A percentile compares a stretch with the other conserved stretches of the same genome.
phyloP scores from a whole-genome alignment of 2,888 invertebrate genomes.

The Agrotis clavis region DNA sequence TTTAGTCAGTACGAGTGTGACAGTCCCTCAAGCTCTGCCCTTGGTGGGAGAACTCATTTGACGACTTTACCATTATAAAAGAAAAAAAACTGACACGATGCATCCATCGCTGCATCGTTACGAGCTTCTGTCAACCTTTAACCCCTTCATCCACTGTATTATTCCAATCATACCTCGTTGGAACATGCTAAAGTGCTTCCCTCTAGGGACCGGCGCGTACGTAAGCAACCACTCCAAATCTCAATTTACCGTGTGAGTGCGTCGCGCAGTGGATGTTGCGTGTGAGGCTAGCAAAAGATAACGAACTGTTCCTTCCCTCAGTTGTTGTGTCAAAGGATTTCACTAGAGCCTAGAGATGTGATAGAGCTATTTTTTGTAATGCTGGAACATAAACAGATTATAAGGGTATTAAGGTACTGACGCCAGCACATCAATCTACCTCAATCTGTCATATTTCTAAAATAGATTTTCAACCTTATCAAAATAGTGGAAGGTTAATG shows the following conservation, averaged over 20 bases:
- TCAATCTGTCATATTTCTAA: too few species aligned
- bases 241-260: slow-evolving; percentile 34
- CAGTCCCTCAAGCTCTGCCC: too few species aligned
- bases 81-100: too few species aligned
- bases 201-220: background rate
- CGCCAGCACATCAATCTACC: too few species aligned
- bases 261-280: background rate
- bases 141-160: background rate
- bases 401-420: background rate
- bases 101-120: too few species aligned
- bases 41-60: too few species aligned
- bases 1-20: too few species aligned
- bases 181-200: background rate
- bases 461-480: too few species aligned
- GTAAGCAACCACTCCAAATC: background rate
- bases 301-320: background rate
- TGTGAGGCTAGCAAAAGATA: background rate
- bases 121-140: background rate
- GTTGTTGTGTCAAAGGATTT: slow-evolving; percentile 7
- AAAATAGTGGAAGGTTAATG: background rate
- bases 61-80: too few species aligned
- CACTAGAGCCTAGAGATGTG: background rate
- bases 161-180: background rate
- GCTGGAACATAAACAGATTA: background rate
- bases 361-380: background rate